Evolutionary conservation across 1,140 invertebrate genomes (phyloP).

Genomic region (Latrodectus geometricus): DNA sequence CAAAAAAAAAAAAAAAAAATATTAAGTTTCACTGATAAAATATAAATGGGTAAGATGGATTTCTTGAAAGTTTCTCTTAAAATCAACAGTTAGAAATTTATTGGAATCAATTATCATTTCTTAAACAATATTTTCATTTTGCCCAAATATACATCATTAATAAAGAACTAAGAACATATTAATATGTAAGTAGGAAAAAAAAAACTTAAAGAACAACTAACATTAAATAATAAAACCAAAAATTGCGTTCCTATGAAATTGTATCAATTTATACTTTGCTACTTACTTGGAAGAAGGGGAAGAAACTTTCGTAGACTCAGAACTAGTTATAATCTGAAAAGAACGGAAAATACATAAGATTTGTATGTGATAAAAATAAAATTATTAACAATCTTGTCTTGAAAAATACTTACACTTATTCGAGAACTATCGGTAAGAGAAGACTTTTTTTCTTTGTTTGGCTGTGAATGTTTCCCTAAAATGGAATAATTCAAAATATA

Average conservation of each 20-base stretch:
- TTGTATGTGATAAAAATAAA: background rate
- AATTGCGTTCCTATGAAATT: background rate
- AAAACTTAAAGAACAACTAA: background rate
- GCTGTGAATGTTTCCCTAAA: conserved; percentile 41
- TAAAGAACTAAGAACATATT: too few relatives aligned
- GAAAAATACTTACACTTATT: conserved; percentile 35
- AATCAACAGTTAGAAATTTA: too few relatives aligned
- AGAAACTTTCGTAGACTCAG: conserved; percentile 20
- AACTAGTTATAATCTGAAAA: conserved; percentile 5
- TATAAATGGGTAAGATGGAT: too few relatives aligned
- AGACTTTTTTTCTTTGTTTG: conserved; percentile 49
- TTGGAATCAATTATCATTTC: too few relatives aligned
- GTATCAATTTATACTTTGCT: background rate
- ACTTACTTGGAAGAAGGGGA: conserved; percentile 36
- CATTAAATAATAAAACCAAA: conserved; percentile 54
- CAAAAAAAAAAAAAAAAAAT: too few relatives aligned
- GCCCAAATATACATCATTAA: too few relatives aligned
- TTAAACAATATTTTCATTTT: too few relatives aligned
- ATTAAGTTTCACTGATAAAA: too few relatives aligned
- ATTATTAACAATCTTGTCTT: background rate
- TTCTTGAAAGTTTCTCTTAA: too few relatives aligned
- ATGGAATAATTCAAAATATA: background rate
- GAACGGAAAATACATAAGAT: background rate
- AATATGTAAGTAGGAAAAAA: too few relatives aligned
- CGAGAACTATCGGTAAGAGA: conserved; percentile 21